Evolutionary conservation across 2,888 invertebrate genomes (phyloP), one percentile per base, ranked within the genome.

Genomic region (Lasius fuliginosus): DNA sequence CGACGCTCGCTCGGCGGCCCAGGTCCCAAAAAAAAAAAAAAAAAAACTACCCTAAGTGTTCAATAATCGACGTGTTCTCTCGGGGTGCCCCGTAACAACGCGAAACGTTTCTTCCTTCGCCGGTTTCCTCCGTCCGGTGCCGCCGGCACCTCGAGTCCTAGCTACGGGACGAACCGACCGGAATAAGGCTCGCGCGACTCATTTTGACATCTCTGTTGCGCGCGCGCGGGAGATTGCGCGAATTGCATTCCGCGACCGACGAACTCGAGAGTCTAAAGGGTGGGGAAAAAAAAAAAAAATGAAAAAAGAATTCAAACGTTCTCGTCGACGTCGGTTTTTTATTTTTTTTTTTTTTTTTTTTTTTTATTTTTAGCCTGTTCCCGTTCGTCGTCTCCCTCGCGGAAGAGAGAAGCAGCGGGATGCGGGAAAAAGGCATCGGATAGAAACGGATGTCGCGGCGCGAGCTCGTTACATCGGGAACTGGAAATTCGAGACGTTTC

Each of bases 21-120:
- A 89, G 91, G 92, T 91, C 91, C 92, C 88, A 92, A 93, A 33
- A 33, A 36, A 36, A n/a, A n/a, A n/a, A 92, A 93, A 33, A 33
- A 36, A 36, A 36, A 36, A 93, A 92, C 92, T 93, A 93, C 94
- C 94, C 92, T 92, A 94, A 94, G 94, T 94, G 94, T 94, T 94
- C 94, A 94, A 90, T 93, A 92, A 91, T 91, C 92, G 90, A 93
- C 91, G 90, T 92, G 89, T 93, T 92, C 91, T 92, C 91, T 92
- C 88, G 90, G 91, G 90, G 90, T 92, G 91, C 90, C 60, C 71
- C 90, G 90, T 91, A 23, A 90, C 88, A 91, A 92, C 88, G 91
- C 91, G 89, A 89, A 91, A 92, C 90, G 90, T 88, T 89, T 88
- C 89, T 89, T 85, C 88, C 89, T 83, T 90, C 88, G 85, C 82